These are phyloP conservation scores for Ennomos fuscantarius DNA, from an alignment of 2,888 invertebrate genomes.

Conservation along the genomic window DNA sequence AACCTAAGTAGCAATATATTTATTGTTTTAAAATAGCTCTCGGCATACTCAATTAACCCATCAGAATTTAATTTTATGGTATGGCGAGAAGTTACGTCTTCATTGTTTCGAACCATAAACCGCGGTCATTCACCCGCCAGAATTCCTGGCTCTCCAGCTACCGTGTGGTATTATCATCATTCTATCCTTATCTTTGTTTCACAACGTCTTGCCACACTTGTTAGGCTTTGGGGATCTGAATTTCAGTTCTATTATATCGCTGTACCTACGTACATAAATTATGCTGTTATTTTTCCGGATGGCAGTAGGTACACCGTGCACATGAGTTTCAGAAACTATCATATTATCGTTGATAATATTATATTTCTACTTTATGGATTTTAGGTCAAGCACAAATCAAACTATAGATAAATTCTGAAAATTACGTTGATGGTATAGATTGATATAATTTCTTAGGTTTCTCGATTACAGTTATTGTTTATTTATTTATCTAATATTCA, in stretches of 20 bases:
- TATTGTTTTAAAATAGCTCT: conserved; percentile 6
- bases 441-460: no score
- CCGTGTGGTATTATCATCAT: conserved; percentile 48
- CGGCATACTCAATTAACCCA: conserved; percentile 25
- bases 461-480: no score
- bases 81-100: conserved; percentile 45
- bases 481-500: no score
- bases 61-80: conserved; percentile 32
- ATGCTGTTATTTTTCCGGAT: no score
- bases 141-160: conserved; percentile 46
- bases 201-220: conserved; percentile 47
- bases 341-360: no score
- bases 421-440: no score
- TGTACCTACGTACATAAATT: not conserved
- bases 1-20: not conserved
- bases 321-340: no score
- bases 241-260: conserved; percentile 12
- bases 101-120: conserved; percentile 49
- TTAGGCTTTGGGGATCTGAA: conserved; percentile 11
- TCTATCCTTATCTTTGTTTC: conserved; percentile 58
- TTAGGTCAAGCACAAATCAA: no score
- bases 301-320: no score
- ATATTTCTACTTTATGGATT: no score
- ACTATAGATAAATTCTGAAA: no score
- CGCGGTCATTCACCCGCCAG: conserved; percentile 59